phyloP scores from a whole-genome alignment of 2,888 invertebrate species.

The Andrena dorsata region DNA sequence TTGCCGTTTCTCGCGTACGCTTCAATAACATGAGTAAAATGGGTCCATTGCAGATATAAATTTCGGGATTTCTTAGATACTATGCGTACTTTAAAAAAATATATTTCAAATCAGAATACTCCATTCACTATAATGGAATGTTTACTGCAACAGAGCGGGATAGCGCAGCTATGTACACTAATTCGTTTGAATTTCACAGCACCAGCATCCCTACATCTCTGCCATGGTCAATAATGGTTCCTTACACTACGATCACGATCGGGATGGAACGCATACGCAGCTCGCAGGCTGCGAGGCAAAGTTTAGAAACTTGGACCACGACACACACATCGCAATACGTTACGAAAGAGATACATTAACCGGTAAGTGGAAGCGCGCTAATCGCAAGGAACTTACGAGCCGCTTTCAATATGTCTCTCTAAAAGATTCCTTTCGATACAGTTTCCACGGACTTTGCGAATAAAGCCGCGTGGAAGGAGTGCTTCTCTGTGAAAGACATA shows the following conservation, averaged over 20 bases:
- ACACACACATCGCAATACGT: constrained; percentile 95
- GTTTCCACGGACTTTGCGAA: constrained; percentile 97
- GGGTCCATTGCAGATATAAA: too few species aligned
- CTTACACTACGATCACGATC: constrained; percentile 98
- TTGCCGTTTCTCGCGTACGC: too few species aligned
- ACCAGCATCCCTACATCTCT: constrained; percentile 99
- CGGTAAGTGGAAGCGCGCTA: constrained; percentile 85
- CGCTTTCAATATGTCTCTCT: background rate
- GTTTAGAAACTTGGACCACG: constrained; percentile 95
- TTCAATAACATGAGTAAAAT: too few species aligned
- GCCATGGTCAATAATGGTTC: constrained; percentile 99
- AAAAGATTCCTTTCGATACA: constrained; percentile 81
- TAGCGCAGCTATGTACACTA: background rate
- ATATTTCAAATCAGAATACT: too few species aligned
- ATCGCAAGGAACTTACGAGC: too few species aligned
- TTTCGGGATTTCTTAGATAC: too few species aligned
- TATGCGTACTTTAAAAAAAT: too few species aligned
- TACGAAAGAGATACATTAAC: constrained; percentile 96
- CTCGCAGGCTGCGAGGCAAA: constrained; percentile 98
- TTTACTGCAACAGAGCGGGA: background rate
- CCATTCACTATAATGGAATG: too few species aligned
- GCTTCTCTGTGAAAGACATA: constrained; percentile 95
- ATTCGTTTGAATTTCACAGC: constrained; percentile 87
- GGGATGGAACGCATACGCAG: constrained; percentile 99
- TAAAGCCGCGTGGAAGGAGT: constrained; percentile 97